Percentiles rank a stretch among this genome's conserved stretches.
Evolutionary conservation across 2,797 vertebrate genomes (phyloP).

Genomic region (Botia kubotai): DNA sequence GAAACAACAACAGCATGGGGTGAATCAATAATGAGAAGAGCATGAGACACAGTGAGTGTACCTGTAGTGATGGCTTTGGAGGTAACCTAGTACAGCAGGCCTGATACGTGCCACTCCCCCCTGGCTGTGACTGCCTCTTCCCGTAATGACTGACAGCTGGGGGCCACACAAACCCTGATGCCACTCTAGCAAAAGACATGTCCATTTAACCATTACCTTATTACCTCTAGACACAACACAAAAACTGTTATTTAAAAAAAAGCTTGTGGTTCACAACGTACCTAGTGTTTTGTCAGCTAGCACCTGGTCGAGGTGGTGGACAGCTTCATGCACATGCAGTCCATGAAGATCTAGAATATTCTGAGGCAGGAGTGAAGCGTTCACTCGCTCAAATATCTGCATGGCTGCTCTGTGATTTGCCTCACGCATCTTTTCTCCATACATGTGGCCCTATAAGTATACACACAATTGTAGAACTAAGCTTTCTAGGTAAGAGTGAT

Average conservation of each 20-base stretch:
- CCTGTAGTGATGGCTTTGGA: constrained; percentile 91
- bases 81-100: constrained; percentile 94
- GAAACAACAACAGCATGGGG: neutral
- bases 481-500: neutral
- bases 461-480: neutral
- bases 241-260: neutral
- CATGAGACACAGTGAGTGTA: constrained; percentile 64
- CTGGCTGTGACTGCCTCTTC: constrained; percentile 96
- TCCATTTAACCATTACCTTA: neutral
- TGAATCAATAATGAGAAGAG: neutral
- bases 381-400: constrained; percentile 92
- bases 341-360: constrained; percentile 98
- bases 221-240: neutral
- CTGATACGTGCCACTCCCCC: constrained; percentile 96
- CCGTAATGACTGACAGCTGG: constrained; percentile 94
- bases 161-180: constrained; percentile 86
- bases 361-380: constrained; percentile 88
- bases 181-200: constrained; percentile 78
- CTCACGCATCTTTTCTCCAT: constrained; percentile 91
- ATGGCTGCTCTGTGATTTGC: constrained; percentile 90
- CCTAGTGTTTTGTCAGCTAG: constrained; percentile 87
- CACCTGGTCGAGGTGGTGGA: constrained; percentile 84
- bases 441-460: constrained; percentile 84
- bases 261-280: constrained; percentile 12
- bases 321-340: constrained; percentile 92